phyloP scores from a whole-genome alignment of 2,888 invertebrate genomes.

The Allolobophora icterica region DNA sequence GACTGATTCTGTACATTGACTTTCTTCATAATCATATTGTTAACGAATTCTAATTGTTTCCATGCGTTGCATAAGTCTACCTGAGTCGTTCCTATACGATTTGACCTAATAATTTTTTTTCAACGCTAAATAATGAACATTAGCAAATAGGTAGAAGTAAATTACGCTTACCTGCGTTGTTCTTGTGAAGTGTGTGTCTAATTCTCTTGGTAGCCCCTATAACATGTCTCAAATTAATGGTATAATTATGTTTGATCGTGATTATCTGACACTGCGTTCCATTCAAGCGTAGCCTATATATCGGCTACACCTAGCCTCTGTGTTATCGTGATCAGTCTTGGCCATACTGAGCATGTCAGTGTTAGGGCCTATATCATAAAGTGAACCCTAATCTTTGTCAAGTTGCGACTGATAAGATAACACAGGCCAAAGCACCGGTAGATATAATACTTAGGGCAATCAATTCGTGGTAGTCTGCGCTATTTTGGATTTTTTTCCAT shows the following conservation, averaged over 20 bases:
- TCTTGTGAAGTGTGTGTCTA: no score
- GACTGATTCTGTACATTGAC: background rate
- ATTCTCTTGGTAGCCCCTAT: no score
- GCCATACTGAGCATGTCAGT: background rate
- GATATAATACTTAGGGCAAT: no score
- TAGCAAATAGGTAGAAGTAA: background rate
- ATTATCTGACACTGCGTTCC: background rate
- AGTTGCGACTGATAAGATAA: background rate
- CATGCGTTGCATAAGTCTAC: background rate
- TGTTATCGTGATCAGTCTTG: background rate
- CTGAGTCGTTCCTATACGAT: background rate
- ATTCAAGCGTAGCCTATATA: background rate
- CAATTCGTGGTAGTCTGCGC: no score
- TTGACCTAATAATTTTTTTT: background rate
- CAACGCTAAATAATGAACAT: background rate
- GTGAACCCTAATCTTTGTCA: background rate
- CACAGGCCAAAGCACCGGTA: background rate
- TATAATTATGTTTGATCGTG: no score
- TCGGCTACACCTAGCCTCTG: no score
- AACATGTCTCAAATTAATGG: no score
- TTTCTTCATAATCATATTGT: background rate
- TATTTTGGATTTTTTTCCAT: no score
- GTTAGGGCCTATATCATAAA: no score
- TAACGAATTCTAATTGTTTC: background rate
- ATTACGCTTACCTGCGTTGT: background rate